Evolutionary conservation across 1,140 invertebrate species (phyloP).

Genomic region (Drosophila pandora): DNA sequence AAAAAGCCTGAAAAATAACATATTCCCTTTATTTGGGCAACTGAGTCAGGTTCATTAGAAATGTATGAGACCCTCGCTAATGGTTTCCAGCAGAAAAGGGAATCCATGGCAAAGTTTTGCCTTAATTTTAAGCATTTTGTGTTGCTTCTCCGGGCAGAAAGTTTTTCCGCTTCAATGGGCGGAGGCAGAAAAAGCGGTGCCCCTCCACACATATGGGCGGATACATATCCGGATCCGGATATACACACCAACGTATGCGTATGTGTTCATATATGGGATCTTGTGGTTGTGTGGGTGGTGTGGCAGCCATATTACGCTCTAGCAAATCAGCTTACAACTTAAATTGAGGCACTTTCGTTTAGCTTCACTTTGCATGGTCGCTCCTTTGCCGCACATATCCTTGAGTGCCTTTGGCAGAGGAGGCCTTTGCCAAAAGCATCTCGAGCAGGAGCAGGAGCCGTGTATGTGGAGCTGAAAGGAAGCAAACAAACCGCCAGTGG

Average conservation of each 20-base stretch:
- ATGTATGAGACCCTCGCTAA: conserved; percentile 25
- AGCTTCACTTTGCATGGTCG: conserved; percentile 78
- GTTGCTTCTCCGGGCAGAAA: conserved; percentile 63
- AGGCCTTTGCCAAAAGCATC: conserved; percentile 19
- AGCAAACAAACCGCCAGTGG: conserved; percentile 73
- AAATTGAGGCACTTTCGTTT: conserved; percentile 82
- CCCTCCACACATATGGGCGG: conserved; percentile 29
- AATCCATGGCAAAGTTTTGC: conserved; percentile 58
- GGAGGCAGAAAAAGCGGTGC: background rate
- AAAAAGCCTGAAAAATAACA: conserved; percentile 1
- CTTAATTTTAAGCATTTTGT: conserved; percentile 74
- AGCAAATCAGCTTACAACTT: conserved; percentile 80
- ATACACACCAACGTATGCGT: background rate
- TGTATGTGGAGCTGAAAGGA: conserved; percentile 23
- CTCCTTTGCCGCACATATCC: conserved; percentile 62
- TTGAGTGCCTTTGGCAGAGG: conserved; percentile 48
- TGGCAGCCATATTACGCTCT: conserved; percentile 56
- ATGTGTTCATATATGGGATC: conserved; percentile 7
- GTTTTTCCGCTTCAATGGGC: conserved; percentile 74
- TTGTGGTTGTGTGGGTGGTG: conserved; percentile 17
- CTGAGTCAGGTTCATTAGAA: conserved; percentile 31
- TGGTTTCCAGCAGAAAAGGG: conserved; percentile 20
- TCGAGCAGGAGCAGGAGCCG: background rate
- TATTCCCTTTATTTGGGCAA: conserved; percentile 34
- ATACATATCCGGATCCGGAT: conserved; percentile 35